A percentile compares a stretch with the other conserved stretches of the same genome.
phyloP scores from a whole-genome alignment of 2,113 vertebrate species.

The Apistogramma diplotaenia region DNA sequence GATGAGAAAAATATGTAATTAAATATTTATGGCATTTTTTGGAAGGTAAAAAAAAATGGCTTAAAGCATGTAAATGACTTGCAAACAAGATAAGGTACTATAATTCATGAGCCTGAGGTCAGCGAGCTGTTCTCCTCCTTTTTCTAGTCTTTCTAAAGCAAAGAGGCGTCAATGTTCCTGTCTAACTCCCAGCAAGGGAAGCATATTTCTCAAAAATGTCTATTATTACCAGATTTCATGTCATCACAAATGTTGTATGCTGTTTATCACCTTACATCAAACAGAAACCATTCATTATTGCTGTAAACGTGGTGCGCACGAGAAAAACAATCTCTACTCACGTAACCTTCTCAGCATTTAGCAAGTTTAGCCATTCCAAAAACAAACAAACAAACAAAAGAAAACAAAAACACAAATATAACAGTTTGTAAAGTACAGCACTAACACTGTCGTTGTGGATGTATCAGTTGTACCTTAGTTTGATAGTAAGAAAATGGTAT shows the following conservation, averaged over 20 bases:
- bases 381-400: neutral
- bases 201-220: neutral
- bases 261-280: conserved; percentile 3
- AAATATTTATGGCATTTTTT: neutral
- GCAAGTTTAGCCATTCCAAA: conserved; percentile 5
- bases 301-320: conserved; percentile 17
- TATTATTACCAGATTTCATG: neutral
- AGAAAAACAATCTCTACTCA: neutral
- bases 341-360: neutral
- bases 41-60: neutral
- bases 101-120: neutral
- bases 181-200: neutral
- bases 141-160: neutral
- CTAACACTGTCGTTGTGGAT: neutral
- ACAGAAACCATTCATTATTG: conserved; percentile 22
- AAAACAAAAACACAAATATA: neutral
- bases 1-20: neutral
- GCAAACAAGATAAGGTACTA: neutral
- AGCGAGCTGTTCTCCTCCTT: neutral
- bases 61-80: neutral
- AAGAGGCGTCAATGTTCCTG: neutral
- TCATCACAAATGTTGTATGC: neutral
- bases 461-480: neutral
- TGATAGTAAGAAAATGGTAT: conserved; percentile 19
- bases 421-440: conserved; percentile 4